phyloP scores from a whole-genome alignment of 2,797 vertebrate genomes.

The Acrocephalus scirpaceus region DNA sequence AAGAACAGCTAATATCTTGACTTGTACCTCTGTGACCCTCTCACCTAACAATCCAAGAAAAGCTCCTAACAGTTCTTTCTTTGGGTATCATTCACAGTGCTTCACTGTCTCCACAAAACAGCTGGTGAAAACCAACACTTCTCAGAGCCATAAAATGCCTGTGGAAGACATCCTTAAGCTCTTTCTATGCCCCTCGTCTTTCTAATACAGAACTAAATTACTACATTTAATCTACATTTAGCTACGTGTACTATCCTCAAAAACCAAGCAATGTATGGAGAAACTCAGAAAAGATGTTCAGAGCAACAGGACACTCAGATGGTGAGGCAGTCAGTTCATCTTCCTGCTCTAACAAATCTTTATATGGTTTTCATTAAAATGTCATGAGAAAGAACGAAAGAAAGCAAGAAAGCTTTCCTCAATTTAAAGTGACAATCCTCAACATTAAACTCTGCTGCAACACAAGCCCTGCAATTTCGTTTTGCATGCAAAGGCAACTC shows the following conservation, averaged over 20 bases:
- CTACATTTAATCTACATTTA: background rate
- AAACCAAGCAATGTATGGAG: background rate
- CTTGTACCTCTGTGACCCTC: background rate
- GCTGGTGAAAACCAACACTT: background rate
- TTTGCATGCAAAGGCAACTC: background rate
- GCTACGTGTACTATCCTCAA: accelerated
- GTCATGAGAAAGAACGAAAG: background rate
- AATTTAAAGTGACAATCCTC: background rate
- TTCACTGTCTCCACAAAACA: background rate
- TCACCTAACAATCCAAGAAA: background rate
- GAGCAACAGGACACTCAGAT: background rate
- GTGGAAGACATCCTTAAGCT: background rate
- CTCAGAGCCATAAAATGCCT: background rate
- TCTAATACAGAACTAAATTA: background rate
- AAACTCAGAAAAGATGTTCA: background rate
- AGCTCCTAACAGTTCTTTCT: background rate
- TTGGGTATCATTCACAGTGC: background rate
- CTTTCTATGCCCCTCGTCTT: background rate
- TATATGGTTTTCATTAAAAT: background rate
- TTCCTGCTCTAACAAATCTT: background rate
- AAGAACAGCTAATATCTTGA: background rate
- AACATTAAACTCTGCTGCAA: background rate
- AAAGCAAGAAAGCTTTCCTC: background rate
- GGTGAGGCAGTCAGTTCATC: background rate
- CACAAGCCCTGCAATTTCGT: background rate